Base-by-base conservation (phyloP, 2,113 vertebrate genomes). In the Xenopus tropicalis region DNA sequence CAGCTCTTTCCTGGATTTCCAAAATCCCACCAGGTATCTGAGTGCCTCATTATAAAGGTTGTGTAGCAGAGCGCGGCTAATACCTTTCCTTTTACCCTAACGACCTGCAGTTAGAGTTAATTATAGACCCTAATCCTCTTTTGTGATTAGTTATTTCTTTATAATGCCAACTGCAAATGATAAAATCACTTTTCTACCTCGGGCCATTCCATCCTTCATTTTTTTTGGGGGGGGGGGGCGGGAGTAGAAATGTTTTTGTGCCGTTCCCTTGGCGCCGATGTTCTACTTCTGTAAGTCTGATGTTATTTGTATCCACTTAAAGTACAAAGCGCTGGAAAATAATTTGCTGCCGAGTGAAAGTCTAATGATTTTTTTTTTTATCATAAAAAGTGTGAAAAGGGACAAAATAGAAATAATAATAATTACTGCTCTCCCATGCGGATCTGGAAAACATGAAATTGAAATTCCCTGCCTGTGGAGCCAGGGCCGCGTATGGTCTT, bases 21-120 rank as follows among this genome's bases (percentile, higher is more conserved):
- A 78, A 72, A 81, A 79, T 80, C 72, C 57, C 78, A 80, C 61
- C n/a, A 78, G 71, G 14, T 57, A 79, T 70, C 3, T 46, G n/a
- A 68, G 62, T 17, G 20, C 20, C 44, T 16, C 13, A 84, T 69
- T 63, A 81, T 66, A 25, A 29, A 48, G 12, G 23, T 79, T 85
- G 57, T 76, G 85, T 23, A 0, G 78, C 77, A 72, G 78, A 61
- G 56, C 74, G 70, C 29, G 83, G 65, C 69, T 82, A 81, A 82
- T 72, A 74, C 86, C 74, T 84, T 37, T 83, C 73, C 66, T 79
- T 83, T 83, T 82, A 86, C 66, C 61, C 81, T 85, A 87, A 84
- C 84, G 83, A 81, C 61, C 78, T 79, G 74, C 69, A 83, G 83
- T 88, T 84, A 86, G 78, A 81, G 72, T 79, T 85, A 87, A 90